phyloP scores from a whole-genome alignment of 2,888 invertebrate species.

The Hydroisotoma schaefferi region DNA sequence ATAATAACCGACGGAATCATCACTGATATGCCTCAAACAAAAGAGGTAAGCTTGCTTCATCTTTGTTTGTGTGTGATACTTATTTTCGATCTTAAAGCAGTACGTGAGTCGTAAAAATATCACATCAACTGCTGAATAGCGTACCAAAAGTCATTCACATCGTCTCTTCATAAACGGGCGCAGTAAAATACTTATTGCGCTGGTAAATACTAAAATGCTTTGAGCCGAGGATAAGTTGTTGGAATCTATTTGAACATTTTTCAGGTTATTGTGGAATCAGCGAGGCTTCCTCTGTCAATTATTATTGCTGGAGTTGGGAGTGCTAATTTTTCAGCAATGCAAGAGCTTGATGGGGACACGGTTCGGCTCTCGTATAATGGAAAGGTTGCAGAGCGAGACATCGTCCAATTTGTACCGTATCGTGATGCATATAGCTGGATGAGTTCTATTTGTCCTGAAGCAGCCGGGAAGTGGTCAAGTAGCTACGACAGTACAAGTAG shows the following conservation, averaged over 20 bases:
- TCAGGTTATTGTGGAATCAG: constrained; percentile 56
- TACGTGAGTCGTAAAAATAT: too few species aligned
- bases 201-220: too few species aligned
- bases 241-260: too few species aligned
- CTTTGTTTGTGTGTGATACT: too few species aligned
- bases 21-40: constrained; percentile 59
- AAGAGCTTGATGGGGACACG: constrained; percentile 57
- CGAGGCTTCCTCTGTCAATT: constrained; percentile 60
- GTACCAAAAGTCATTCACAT: too few species aligned
- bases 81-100: too few species aligned
- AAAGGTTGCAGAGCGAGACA: constrained; percentile 57
- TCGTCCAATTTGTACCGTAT: constrained; percentile 60
- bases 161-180: too few species aligned
- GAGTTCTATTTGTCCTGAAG: constrained; percentile 34
- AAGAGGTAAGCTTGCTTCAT: constrained; percentile 51
- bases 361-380: constrained; percentile 49
- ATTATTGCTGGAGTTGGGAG: constrained; percentile 61
- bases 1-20: constrained; percentile 60
- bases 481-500: constrained; percentile 39
- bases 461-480: constrained; percentile 38
- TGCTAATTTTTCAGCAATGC: constrained; percentile 59
- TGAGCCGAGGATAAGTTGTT: too few species aligned
- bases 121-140: too few species aligned
- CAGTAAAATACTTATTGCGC: too few species aligned
- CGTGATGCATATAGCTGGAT: constrained; percentile 39